Base-by-base conservation (phyloP, 1,140 invertebrate genomes). In the Tetragonula clypearis region DNA sequence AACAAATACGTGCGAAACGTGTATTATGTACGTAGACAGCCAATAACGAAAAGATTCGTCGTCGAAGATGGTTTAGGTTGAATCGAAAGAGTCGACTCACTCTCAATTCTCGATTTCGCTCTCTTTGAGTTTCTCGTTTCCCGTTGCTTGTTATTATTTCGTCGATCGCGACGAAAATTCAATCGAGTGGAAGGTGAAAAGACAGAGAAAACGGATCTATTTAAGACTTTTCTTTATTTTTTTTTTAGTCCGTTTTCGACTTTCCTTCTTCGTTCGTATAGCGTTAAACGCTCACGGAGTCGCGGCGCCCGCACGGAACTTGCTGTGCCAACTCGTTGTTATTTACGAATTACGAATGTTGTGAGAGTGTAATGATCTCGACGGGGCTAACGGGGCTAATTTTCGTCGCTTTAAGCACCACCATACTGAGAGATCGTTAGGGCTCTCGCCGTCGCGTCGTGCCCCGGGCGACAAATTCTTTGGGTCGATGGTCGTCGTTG, bases 341-440 rank as follows among this genome's bases (percentile, higher is more conserved):
- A 93, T 93, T 93, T 93, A 91, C 90, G 88, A 93, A 93, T 93
- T 93, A 93, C 91, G 88, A 93, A 93, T 91, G 91, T 30, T 30
- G 30, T 1, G 30, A 30, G 30, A 92, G 87, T 81, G 91, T 92
- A 92, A 92, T 90, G 88, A 92, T 87, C 86, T 88, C 69, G 68
- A 88, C 79, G 72, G 80, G 74, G 1, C 30, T 30, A 30, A 6
- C 66, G 56, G 26, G 75, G 79, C 83, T 86, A 92, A 92, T 92
- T 92, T 93, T 91, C 87, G 83, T 68, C 71, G 78, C 58, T 88
- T 82, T 86, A 69, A 89, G 17, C 79, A 85, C 88, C 76, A 30
- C 30, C 30, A 30, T 30, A 35, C 72, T n/a, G 58, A 4, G 58
- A 4, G 73, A 60, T 35, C 75, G 41, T 1, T 23, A 15, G 41